Base-by-base conservation (phyloP, 2,888 invertebrate species). In the Phoronis australis region DNA sequence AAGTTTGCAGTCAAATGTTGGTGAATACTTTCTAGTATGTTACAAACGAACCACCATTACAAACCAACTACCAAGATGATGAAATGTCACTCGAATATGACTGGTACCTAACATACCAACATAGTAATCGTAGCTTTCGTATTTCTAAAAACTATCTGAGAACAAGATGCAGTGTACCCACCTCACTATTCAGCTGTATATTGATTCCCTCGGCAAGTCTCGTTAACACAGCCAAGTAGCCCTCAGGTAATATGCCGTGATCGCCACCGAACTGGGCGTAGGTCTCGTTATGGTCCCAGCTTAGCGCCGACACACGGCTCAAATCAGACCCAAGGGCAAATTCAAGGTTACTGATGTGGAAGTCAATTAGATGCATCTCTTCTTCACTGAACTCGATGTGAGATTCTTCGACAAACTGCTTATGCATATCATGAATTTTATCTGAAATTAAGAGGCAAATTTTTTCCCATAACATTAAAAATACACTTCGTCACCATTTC, bases 251-350 rank as follows among this genome's bases (percentile, higher is more conserved):
- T 1, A 78, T 55, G 9, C 76, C 71, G 42, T 78, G 78, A 21
- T 69, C 67, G 3, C 80, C 80, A 25, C 71, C 70, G 61, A 80
- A 80, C 60, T 80, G 79, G 26, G 76, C 75, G 53, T 71, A 71
- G 12, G 67, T 66, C 52, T 80, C 80, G 54, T 79, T 80, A 58
- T 80, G 79, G 55, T 80, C 80, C 79, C 80, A 80, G 54, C 73
- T 53, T 23, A 73, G 55, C 1, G 78, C 68, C 0, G 80, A 80
- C 6, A 79, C 64, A 40, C 73, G 60, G 24, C 60, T 55, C 2
- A 80, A 60, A 25, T 61, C 57, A 3, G 72, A 63, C 15, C 80
- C 80, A 58, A 79, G 79, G 0, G 78, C 76, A 56, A 76, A 79
- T 60, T 80, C 80, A 45, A 80, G 62, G 56, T 78, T 80, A 49